Evolutionary conservation across 2,113 vertebrate genomes (phyloP).

Genomic region (Marcusenius ussheri): DNA sequence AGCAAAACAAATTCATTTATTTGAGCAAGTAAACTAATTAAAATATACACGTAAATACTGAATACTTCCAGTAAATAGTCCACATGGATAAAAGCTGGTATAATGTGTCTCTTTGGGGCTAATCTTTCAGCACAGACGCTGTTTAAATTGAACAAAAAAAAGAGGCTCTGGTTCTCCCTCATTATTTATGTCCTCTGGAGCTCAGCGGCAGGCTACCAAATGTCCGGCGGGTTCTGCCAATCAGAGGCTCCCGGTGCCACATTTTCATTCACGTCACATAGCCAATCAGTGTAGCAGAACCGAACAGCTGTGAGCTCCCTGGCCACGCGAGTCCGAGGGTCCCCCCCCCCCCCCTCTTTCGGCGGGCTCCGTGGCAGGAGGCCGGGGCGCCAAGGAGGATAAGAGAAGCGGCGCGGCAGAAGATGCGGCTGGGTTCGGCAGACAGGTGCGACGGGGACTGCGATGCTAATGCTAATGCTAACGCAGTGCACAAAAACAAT

Average conservation of each 20-base stretch:
- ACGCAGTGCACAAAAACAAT: neutral
- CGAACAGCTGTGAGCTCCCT: neutral
- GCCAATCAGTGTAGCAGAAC: neutral
- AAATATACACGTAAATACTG: neutral
- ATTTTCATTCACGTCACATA: constrained; percentile 1
- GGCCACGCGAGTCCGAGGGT: neutral
- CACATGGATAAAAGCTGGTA: neutral
- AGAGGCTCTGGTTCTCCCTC: neutral
- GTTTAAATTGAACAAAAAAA: neutral
- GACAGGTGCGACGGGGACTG: constrained; percentile 3
- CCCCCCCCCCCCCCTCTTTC: neutral
- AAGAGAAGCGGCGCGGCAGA: neutral
- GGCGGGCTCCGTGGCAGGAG: neutral
- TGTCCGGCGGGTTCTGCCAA: neutral
- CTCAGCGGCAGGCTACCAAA: neutral
- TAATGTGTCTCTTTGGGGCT: neutral
- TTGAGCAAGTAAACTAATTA: neutral
- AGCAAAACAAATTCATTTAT: neutral
- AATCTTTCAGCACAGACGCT: neutral
- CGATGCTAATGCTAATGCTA: neutral
- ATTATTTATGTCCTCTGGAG: neutral
- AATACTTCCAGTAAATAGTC: neutral
- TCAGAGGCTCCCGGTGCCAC: neutral
- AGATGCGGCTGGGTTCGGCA: neutral
- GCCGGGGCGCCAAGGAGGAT: neutral